phyloP scores from a whole-genome alignment of 2,888 invertebrate genomes.

The Acleris laterana region DNA sequence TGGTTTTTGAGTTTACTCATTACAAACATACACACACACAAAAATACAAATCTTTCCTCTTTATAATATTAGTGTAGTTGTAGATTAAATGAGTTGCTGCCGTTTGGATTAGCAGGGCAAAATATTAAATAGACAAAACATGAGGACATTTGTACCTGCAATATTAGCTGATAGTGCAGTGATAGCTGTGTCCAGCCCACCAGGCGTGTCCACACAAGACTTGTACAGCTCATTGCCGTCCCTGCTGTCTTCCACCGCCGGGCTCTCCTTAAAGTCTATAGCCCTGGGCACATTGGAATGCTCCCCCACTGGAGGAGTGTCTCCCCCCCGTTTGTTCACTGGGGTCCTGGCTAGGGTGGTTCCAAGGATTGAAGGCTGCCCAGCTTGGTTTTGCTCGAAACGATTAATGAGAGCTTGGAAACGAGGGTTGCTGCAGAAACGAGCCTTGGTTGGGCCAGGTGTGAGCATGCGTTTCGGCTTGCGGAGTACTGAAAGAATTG shows the following conservation, averaged over 20 bases:
- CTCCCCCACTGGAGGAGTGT: conserved; percentile 65
- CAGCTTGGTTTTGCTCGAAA: conserved; percentile 63
- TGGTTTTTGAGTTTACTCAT: too few species aligned
- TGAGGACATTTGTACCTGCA: conserved; percentile 29
- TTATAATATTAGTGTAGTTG: too few species aligned
- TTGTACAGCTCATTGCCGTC: conserved; percentile 73
- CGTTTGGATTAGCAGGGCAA: too few species aligned
- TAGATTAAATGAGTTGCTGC: too few species aligned
- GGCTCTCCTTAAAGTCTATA: conserved; percentile 77
- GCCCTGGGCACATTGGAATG: conserved; percentile 66
- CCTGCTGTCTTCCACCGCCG: conserved; percentile 60
- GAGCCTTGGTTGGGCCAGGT: conserved; percentile 73
- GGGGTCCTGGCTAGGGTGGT: conserved; percentile 65
- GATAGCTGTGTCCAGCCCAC: conserved; percentile 61
- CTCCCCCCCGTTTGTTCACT: conserved; percentile 53
- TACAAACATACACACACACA: too few species aligned
- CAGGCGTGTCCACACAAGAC: conserved; percentile 65
- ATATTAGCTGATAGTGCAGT: conserved; percentile 63
- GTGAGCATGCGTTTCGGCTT: conserved; percentile 79
- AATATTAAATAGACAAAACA: background rate
- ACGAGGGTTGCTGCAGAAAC: conserved; percentile 66
- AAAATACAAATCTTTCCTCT: too few species aligned
- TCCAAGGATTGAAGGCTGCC: background rate
- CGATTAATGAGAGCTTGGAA: conserved; percentile 78
- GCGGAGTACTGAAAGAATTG: conserved; percentile 62